Evolutionary conservation across 2,113 vertebrate genomes (phyloP).

Genomic region (Oryzias melastigma): DNA sequence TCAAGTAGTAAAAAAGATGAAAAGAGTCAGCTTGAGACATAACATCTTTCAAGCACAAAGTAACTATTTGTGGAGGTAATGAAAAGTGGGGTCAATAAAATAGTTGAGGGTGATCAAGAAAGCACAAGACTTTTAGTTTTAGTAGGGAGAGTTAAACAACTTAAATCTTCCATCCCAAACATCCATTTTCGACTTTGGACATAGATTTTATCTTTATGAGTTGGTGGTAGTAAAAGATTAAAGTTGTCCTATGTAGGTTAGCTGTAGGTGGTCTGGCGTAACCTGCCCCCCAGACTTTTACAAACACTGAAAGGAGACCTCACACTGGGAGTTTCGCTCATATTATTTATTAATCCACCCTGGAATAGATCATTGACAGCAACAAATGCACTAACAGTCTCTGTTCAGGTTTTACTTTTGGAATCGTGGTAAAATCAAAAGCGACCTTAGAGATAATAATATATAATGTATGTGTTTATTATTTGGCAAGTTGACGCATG

Average conservation of each 20-base stretch:
- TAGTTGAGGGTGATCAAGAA: conserved; percentile 50
- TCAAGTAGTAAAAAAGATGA: conserved; percentile 50
- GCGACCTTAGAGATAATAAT: not conserved
- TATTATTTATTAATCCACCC: conserved; percentile 27
- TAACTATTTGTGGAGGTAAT: conserved; percentile 62
- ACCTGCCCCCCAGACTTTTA: conserved; percentile 39
- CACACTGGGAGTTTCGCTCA: conserved; percentile 19
- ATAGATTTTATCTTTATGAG: conserved; percentile 66
- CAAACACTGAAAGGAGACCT: conserved; percentile 3
- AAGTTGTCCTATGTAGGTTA: conserved; percentile 50
- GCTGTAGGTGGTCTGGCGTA: conserved; percentile 50
- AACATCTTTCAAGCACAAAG: conserved; percentile 48
- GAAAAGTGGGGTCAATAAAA: conserved; percentile 60
- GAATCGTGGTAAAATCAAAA: conserved; percentile 5
- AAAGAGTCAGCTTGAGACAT: conserved; percentile 46
- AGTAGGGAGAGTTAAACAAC: conserved; percentile 44
- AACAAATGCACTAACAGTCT: conserved; percentile 3
- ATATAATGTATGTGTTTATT: too few species aligned
- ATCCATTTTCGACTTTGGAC: conserved; percentile 48
- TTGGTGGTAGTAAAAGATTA: conserved; percentile 64
- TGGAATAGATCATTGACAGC: conserved; percentile 2
- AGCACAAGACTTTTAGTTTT: conserved; percentile 45
- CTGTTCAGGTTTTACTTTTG: conserved; percentile 10
- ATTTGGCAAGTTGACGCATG: not conserved
- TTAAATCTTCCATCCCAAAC: conserved; percentile 59